These are phyloP conservation scores for Cantharis flavilabris DNA, from an alignment of 2,888 invertebrate species.

Conservation along the genomic window DNA sequence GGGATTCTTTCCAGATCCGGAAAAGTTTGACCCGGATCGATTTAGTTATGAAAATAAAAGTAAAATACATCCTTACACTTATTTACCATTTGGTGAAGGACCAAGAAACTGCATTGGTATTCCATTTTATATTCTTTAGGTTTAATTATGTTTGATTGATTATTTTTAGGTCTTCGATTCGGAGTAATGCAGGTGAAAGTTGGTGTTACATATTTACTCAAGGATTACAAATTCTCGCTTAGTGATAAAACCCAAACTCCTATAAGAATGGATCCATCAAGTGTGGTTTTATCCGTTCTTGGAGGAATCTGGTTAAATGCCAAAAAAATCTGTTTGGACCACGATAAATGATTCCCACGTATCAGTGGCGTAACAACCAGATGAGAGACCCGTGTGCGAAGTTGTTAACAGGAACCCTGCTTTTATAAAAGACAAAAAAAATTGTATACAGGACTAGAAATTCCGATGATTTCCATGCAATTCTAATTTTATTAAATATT, in stretches of 20 bases:
- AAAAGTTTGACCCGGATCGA: slow-evolving; percentile 19
- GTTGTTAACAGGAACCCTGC: too few species aligned
- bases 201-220: slow-evolving; percentile 29
- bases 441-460: too few species aligned
- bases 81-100: slow-evolving; percentile 64
- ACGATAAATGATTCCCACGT: too few species aligned
- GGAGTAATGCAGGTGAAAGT: slow-evolving; percentile 35
- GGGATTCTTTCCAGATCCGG: slow-evolving; percentile 16
- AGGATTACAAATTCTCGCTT: slow-evolving; percentile 26
- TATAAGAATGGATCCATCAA: slow-evolving; percentile 27
- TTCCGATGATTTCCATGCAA: too few species aligned
- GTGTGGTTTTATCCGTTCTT: slow-evolving; percentile 21
- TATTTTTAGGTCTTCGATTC: slow-evolving; percentile 40
- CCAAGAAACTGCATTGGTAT: slow-evolving; percentile 59
- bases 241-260: slow-evolving; percentile 33
- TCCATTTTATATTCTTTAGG: too few species aligned
- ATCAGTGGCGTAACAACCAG: too few species aligned
- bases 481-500: too few species aligned
- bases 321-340: too few species aligned
- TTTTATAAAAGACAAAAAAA: too few species aligned
- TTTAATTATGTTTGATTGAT: too few species aligned
- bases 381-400: too few species aligned
- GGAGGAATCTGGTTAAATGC: slow-evolving; percentile 31
- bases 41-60: slow-evolving; percentile 51
- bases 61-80: slow-evolving; percentile 58